phyloP scores from a whole-genome alignment of 2,888 invertebrate species.

The Mamestra brassicae region DNA sequence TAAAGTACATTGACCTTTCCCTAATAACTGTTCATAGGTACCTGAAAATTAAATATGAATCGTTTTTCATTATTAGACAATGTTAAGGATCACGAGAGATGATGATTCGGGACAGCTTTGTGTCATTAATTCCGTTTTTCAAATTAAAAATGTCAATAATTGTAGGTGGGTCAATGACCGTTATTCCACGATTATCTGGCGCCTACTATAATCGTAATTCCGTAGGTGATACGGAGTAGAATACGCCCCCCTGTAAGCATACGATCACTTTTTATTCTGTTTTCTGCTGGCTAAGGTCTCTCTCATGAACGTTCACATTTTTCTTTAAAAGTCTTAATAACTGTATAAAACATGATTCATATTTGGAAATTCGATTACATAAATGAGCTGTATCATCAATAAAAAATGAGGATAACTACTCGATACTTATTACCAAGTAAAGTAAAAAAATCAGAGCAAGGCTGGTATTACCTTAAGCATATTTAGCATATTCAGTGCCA shows the following conservation, averaged over 20 bases:
- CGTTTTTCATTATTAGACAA: too few relatives aligned
- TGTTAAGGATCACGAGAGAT: too few relatives aligned
- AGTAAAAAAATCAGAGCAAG: constrained; percentile 42
- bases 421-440: background rate
- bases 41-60: too few relatives aligned
- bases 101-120: too few relatives aligned
- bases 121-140: too few relatives aligned
- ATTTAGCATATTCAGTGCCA: constrained; percentile 37
- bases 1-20: too few relatives aligned
- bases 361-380: background rate
- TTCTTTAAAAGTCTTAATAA: background rate
- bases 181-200: too few relatives aligned
- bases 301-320: background rate
- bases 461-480: constrained; percentile 16
- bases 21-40: too few relatives aligned
- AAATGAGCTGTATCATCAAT: background rate
- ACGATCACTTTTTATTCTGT: background rate
- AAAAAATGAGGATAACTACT: constrained; percentile 22
- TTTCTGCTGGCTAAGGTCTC: background rate
- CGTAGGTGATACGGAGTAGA: too few relatives aligned
- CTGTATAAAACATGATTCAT: background rate
- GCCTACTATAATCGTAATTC: too few relatives aligned
- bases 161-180: too few relatives aligned
- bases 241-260: background rate
- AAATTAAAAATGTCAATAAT: too few relatives aligned